Base-by-base conservation (phyloP, 2,888 invertebrate species). In the Taenaris catops region DNA sequence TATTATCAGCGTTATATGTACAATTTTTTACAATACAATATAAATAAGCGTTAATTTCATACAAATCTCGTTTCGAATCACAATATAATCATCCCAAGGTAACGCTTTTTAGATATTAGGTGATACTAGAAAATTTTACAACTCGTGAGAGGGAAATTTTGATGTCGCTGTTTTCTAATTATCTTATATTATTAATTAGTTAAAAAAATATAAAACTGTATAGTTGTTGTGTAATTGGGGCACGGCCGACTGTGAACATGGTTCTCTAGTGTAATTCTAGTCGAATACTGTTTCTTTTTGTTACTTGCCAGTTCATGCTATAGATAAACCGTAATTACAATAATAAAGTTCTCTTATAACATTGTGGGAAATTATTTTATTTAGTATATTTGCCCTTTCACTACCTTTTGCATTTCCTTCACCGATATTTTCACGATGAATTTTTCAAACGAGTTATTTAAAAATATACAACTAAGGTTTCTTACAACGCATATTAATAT, bases 291-390 rank as follows among this genome's bases (percentile, higher is more conserved):
- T 75, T 73, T 70, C 62, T 63, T 79, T 78, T 78, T 73, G 76
- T 86, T 84, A 79, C 57, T 79, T 80, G 84, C 83, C 81, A 80
- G 72, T 83, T 86, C 75, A 81, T 79, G 86, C 86, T 86, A 84
- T 84, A 84, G 80, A 71, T 83, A 83, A 81, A 83, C 80, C 64
- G 70, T 84, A 81, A 81, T 80, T 84, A 83, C 66, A 75, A 83
- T 70, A 86, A 86, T 86, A 84, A 86, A 86, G 71, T 84, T 86
- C 84, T 84, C 83, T 83, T 84, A 81, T 81, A 83, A 86, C 76
- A 86, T 83, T 83, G 76, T 80, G 72, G 34, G 31, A 63, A 37
- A 32, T 39, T 32, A 31, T 44, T 31, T 41, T 49, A 38, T 47
- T n/a, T n/a, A n/a, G n/a, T n/a, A n/a, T n/a, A n/a, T n/a, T n/a